Percentiles rank a stretch among this genome's conserved stretches.
phyloP scores from a whole-genome alignment of 1,140 invertebrate genomes.

The Drosophila sproati region DNA sequence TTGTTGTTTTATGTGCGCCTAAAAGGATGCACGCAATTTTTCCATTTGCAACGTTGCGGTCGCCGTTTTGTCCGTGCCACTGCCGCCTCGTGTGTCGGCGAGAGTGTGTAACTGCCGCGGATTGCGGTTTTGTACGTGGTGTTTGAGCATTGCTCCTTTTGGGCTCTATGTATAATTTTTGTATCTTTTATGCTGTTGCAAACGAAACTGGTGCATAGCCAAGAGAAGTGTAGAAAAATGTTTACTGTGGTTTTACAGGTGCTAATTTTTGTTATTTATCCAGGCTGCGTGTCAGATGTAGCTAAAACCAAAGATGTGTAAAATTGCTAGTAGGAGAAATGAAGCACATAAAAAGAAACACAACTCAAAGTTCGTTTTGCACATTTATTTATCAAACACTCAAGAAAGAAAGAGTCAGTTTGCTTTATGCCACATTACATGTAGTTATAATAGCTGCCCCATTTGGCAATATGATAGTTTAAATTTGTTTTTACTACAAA shows the following conservation, averaged over 20 bases:
- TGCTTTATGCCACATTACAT: conserved; percentile 35
- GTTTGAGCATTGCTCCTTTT: conserved; percentile 62
- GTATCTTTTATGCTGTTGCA: conserved; percentile 56
- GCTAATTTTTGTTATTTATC: conserved; percentile 70
- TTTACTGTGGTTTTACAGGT: conserved; percentile 68
- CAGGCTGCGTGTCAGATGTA: conserved; percentile 60
- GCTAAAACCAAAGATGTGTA: conserved; percentile 54
- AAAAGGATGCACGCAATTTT: conserved; percentile 78
- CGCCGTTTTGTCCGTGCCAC: conserved; percentile 51
- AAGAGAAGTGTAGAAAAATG: conserved; percentile 55
- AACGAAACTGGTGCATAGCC: conserved; percentile 13
- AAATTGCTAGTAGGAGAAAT: conserved; percentile 9
- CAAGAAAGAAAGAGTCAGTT: conserved; percentile 41
- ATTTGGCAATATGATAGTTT: conserved; percentile 41
- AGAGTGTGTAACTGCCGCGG: conserved; percentile 24
- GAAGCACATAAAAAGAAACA: conserved; percentile 17
- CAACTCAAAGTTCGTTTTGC: conserved; percentile 54
- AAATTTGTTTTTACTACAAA: conserved; percentile 29
- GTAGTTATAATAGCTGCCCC: conserved; percentile 25
- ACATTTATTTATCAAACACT: conserved; percentile 81
- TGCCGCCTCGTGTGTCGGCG: conserved; percentile 7
- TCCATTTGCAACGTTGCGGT: conserved; percentile 46
- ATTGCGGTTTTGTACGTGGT: conserved; percentile 73
- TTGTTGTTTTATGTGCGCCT: conserved; percentile 53
- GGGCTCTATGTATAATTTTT: conserved; percentile 50